These are phyloP conservation scores for Coenonympha arcania DNA, from an alignment of 2,888 invertebrate genomes.

Conservation along the genomic window DNA sequence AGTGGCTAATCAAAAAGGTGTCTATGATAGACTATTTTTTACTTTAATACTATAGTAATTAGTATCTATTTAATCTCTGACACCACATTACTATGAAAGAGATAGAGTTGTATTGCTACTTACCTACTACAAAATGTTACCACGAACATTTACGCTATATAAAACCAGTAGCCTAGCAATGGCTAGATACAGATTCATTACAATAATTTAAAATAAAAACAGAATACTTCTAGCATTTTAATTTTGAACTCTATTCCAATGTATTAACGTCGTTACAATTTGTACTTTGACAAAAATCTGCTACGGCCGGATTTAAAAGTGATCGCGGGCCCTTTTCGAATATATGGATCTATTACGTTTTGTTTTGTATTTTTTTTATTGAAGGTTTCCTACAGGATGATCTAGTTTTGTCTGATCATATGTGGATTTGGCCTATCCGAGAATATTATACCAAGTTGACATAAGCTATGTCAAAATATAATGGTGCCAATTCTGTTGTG, in stretches of 20 bases:
- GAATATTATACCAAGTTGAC: no score
- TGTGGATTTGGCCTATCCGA: no score
- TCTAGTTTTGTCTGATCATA: not conserved
- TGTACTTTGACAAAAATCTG: slow-evolving; percentile 26
- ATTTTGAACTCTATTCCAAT: slow-evolving; percentile 36
- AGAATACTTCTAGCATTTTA: not conserved
- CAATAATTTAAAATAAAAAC: not conserved
- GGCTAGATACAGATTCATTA: slow-evolving; percentile 29
- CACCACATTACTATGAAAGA: no score
- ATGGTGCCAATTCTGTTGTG: no score
- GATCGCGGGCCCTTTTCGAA: slow-evolving; percentile 51
- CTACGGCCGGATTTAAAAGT: slow-evolving; percentile 30
- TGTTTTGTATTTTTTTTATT: slow-evolving; percentile 49
- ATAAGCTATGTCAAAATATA: no score
- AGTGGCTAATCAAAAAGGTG: no score
- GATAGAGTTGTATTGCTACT: no score
- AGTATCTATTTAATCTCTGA: no score
- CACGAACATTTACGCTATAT: no score
- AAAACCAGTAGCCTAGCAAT: slow-evolving; percentile 22
- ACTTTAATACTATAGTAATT: no score
- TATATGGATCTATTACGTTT: slow-evolving; percentile 64
- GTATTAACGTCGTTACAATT: slow-evolving; percentile 30
- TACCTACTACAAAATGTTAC: no score
- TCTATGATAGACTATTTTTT: no score
- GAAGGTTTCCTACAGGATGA: slow-evolving; percentile 44